Evolutionary conservation across 2,888 invertebrate species (phyloP).

Genomic region (Dynastes grantii): DNA sequence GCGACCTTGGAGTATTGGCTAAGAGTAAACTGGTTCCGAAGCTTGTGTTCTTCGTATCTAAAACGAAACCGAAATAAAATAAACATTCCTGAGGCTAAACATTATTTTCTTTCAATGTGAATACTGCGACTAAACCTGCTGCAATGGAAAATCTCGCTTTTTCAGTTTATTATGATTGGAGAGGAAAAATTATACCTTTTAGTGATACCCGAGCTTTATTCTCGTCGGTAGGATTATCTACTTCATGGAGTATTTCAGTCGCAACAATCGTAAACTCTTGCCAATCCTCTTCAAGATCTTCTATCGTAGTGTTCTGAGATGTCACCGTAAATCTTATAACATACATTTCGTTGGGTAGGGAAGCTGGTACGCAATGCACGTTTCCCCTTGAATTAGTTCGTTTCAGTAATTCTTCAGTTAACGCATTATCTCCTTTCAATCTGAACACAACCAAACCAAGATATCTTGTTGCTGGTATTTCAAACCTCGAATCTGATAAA

Average conservation of each 20-base stretch:
- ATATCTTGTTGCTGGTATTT: slow-evolving; percentile 90
- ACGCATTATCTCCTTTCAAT: slow-evolving; percentile 86
- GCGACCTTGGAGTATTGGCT: slow-evolving; percentile 96
- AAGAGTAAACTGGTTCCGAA: slow-evolving; percentile 95
- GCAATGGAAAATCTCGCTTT: too few species aligned
- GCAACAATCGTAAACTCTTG: slow-evolving; percentile 85
- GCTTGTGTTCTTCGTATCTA: slow-evolving; percentile 87
- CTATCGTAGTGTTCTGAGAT: slow-evolving; percentile 86
- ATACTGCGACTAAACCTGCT: too few species aligned
- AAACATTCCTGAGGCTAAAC: too few species aligned
- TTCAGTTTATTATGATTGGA: too few species aligned
- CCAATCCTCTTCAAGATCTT: slow-evolving; percentile 90
- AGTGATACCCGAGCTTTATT: slow-evolving; percentile 80
- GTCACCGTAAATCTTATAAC: slow-evolving; percentile 96
- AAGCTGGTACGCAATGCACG: slow-evolving; percentile 95
- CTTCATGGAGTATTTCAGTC: slow-evolving; percentile 79
- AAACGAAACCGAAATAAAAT: slow-evolving; percentile 47
- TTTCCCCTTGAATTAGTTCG: slow-evolving; percentile 89
- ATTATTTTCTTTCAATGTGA: too few species aligned
- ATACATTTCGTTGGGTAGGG: slow-evolving; percentile 86
- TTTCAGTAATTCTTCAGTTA: slow-evolving; percentile 92
- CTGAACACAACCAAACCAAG: slow-evolving; percentile 94
- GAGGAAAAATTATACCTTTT: slow-evolving; percentile 75
- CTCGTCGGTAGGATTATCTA: slow-evolving; percentile 71
- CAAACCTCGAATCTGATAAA: slow-evolving; percentile 87